These are phyloP conservation scores for Microplitis mediator DNA, from an alignment of 1,140 invertebrate species.

Conservation along the genomic window DNA sequence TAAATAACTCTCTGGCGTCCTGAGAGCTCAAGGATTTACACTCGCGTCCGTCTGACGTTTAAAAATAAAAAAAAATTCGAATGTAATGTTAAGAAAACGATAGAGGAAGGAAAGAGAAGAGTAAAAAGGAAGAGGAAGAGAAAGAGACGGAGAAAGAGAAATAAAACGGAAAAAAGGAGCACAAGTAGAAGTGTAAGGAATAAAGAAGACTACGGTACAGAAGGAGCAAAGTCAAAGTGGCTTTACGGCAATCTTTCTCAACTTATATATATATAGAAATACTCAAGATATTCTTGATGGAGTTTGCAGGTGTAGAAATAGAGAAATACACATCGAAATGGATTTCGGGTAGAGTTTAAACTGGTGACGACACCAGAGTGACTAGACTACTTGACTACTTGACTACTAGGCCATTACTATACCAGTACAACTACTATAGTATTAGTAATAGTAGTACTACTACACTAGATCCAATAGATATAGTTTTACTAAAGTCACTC, in stretches of 20 bases:
- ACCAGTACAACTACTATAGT: too few relatives aligned
- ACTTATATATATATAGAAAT: not conserved
- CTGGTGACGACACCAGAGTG: too few relatives aligned
- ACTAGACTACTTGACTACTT: too few relatives aligned
- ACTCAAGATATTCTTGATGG: too few relatives aligned
- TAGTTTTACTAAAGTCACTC: too few relatives aligned
- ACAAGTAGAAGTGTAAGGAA: not conserved
- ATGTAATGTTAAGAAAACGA: too few relatives aligned
- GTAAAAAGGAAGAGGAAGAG: too few relatives aligned
- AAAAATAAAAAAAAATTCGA: not conserved
- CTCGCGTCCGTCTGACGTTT: slow-evolving; percentile 15
- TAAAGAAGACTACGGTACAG: not conserved
- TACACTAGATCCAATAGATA: too few relatives aligned
- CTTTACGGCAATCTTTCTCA: not conserved
- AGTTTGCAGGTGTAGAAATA: not conserved
- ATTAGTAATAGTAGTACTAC: too few relatives aligned
- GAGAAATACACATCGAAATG: not conserved
- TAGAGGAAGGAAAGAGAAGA: too few relatives aligned
- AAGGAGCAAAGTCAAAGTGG: not conserved
- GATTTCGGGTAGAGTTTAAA: too few relatives aligned
- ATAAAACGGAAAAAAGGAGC: not conserved
- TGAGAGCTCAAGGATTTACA: slow-evolving; percentile 22
- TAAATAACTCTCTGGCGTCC: slow-evolving; percentile 20
- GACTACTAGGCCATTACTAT: too few relatives aligned
- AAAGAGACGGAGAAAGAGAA: not conserved